Conservation (phyloP, 1,140 invertebrate species). For the Limonius californicus region DNA sequence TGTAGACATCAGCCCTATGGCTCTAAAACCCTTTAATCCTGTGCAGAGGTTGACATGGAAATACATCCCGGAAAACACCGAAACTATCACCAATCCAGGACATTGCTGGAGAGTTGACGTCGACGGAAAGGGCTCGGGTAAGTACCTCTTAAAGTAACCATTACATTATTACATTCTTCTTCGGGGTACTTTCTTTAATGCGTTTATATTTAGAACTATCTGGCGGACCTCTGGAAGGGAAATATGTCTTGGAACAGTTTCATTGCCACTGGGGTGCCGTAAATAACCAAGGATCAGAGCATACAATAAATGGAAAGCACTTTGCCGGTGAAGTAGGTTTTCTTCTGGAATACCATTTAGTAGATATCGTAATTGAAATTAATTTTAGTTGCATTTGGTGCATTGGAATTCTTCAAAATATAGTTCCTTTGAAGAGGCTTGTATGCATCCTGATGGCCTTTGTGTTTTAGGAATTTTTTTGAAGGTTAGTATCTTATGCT, state of each 20-base stretch:
- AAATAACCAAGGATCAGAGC: constrained; percentile 80
- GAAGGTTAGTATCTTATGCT: too few relatives aligned
- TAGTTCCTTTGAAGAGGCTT: constrained; percentile 73
- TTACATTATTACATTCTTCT: too few relatives aligned
- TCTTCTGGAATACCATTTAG: too few relatives aligned
- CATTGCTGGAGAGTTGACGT: constrained; percentile 79
- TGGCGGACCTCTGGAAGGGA: constrained; percentile 75
- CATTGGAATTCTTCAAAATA: constrained; percentile 92
- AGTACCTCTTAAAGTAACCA: too few relatives aligned
- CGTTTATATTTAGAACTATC: constrained; percentile 68
- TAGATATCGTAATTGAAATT: too few relatives aligned
- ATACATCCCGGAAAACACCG: constrained; percentile 67
- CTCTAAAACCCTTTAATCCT: constrained; percentile 53
- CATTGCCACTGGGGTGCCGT: constrained; percentile 90
- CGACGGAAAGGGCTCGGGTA: constrained; percentile 70
- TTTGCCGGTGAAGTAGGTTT: constrained; percentile 79
- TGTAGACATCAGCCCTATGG: constrained; percentile 68
- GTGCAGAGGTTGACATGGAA: constrained; percentile 63
- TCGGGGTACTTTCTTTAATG: too few relatives aligned
- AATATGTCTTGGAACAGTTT: constrained; percentile 86
- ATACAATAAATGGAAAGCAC: constrained; percentile 82
- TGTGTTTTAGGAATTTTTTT: constrained; percentile 89
- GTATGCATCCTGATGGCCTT: constrained; percentile 77
- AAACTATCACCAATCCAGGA: constrained; percentile 71
- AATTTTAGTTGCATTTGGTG: constrained; percentile 77